A percentile compares a stretch with the other conserved stretches of the same genome.
Conservation (phyloP, 2,888 invertebrate species). For the Pristionchus arcanus region DNA sequence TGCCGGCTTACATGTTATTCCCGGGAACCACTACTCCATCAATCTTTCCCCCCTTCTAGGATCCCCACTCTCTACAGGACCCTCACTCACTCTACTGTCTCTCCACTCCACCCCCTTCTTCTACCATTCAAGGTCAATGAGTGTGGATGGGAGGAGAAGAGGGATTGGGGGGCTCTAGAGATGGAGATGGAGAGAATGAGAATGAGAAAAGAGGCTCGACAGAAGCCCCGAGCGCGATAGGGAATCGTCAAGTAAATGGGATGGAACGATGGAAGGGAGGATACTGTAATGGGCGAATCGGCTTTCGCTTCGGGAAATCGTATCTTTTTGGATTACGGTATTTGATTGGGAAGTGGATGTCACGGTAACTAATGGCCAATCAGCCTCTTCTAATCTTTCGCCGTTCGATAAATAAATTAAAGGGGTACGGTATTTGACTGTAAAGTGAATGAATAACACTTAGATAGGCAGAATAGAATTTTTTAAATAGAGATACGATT, state of each 20-base stretch:
- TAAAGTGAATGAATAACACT: too few relatives aligned
- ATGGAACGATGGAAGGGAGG: conserved; percentile 9
- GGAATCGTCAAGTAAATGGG: conserved; percentile 32
- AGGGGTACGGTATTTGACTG: too few relatives aligned
- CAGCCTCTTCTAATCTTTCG: too few relatives aligned
- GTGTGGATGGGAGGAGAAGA: not conserved
- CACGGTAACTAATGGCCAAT: too few relatives aligned
- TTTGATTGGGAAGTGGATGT: too few relatives aligned
- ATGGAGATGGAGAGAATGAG: not conserved
- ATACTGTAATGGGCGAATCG: conserved; percentile 10
- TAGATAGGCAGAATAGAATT: not conserved
- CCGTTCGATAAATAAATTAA: too few relatives aligned
- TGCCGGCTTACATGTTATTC: not conserved
- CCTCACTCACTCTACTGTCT: not conserved
- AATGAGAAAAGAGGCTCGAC: conserved; percentile 34
- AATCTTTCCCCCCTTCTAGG: not conserved
- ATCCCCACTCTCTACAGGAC: conserved; percentile 13
- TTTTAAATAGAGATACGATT: too few relatives aligned
- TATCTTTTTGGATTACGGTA: too few relatives aligned
- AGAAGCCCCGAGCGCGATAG: not conserved
- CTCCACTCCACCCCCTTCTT: not conserved
- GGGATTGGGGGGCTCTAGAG: conserved; percentile 15
- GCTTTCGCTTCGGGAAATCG: not conserved
- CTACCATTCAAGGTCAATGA: conserved; percentile 49
- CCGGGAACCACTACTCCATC: not conserved